Conservation (phyloP, 2,113 vertebrate species). For the Dipodomys stephensi region DNA sequence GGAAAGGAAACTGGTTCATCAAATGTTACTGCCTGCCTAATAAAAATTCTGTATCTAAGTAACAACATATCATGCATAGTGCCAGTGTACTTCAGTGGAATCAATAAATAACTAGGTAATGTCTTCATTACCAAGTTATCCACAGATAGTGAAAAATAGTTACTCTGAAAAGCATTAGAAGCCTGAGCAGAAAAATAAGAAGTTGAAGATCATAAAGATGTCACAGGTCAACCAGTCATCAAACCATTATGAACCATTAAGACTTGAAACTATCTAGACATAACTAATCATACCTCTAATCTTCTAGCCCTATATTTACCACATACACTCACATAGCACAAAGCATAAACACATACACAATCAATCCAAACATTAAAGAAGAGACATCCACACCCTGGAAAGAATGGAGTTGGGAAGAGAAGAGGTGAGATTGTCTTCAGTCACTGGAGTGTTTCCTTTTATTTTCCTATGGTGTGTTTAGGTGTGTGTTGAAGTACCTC, state of each 20-base stretch:
- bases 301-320: not conserved
- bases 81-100: not conserved
- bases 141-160: not conserved
- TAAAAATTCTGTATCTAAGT: not conserved
- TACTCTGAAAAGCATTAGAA: conserved; percentile 27
- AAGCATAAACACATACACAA: not conserved
- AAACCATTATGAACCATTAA: conserved; percentile 18
- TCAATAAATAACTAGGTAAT: not conserved
- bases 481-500: not conserved
- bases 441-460: not conserved
- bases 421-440: not conserved
- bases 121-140: not conserved
- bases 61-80: conserved; percentile 1
- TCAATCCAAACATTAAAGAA: not conserved
- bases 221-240: not conserved
- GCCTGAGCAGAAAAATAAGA: conserved; percentile 12
- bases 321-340: not conserved
- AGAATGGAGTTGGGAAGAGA: not conserved
- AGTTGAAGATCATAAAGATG: conserved; percentile 4
- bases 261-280: conserved; percentile 11
- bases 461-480: not conserved
- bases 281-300: not conserved
- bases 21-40: not conserved
- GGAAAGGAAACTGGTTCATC: conserved; percentile 19
- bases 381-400: not conserved